Base-by-base conservation (phyloP, 2,113 vertebrate genomes). In the Tragulus kanchil region DNA sequence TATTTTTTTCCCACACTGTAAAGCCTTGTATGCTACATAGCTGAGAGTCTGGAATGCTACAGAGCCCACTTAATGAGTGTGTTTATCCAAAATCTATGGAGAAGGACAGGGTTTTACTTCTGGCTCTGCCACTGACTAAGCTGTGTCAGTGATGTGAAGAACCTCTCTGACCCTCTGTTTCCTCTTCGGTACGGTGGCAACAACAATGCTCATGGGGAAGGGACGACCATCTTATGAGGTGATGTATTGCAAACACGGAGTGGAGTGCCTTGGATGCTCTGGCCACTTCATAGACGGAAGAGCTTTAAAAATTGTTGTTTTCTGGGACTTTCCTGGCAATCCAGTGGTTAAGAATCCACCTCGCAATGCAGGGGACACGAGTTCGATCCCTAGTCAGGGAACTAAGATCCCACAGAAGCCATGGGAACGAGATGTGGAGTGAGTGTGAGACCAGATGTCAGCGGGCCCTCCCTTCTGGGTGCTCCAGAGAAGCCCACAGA, bases 401-500 rank as follows among this genome's bases (percentile, higher is more conserved):
- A 25, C 21, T 45, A 73, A 13, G 69, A 25, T 45, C 36, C 36
- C 21, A 25, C 11, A 17, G 36, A 54, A 28, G 26, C 50, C 45
- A 5, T 4, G 17, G 86, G 31, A 65, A 78, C n/a, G 77, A 81
- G n/a, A 36, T 17, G 13, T 16, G 52, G 48, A 13, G 21, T 36
- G 26, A n/a, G 36, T 16, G 11, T 0, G 54, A 56, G 59, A 19
- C 21, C 28, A 0, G 16, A 19, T 26, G 28, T 67, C 61, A 62
- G 62, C n/a, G 3, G 17, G 19, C 1, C 12, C 13, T 81, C 14
- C 28, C 45, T 62, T 54, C 23, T 62, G 11, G 56, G 64, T 28
- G 58, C n/a, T 73, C 21, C 15, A 7, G 54, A 21, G 28, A 26
- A 52, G 36, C 8, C 61, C 61, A 6, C 0, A 0, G 48, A 45